Evolutionary conservation across 2,888 invertebrate species (phyloP).

Genomic region (Amphimallon solstitiale): DNA sequence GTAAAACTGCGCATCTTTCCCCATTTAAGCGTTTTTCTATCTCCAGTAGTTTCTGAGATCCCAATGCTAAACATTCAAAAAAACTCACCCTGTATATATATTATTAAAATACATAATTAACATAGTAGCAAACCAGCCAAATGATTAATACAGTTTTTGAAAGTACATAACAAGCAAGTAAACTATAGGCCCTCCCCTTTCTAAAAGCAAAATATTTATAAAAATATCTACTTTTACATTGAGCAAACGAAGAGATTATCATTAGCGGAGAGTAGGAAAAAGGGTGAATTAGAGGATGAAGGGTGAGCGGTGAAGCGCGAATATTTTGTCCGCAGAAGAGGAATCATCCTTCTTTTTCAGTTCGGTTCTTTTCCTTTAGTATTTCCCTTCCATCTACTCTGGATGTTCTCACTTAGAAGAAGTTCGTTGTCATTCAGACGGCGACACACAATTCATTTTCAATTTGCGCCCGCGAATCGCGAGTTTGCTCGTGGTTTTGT

Average conservation of each 20-base stretch:
- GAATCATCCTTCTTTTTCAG: not conserved
- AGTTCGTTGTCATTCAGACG: conserved; percentile 35
- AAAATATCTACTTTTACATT: conserved; percentile 17
- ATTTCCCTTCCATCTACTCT: not conserved
- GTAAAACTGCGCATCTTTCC: no score
- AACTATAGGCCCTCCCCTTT: not conserved
- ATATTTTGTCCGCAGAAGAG: not conserved
- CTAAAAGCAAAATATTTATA: conserved; percentile 14
- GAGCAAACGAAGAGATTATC: conserved; percentile 31
- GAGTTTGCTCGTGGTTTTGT: conserved; percentile 29
- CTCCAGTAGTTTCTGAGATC: no score
- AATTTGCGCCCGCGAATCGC: conserved; percentile 36
- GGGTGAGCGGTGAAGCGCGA: conserved; percentile 17
- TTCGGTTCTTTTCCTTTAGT: not conserved
- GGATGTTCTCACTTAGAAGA: not conserved
- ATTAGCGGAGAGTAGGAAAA: conserved; percentile 25
- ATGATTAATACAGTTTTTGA: no score
- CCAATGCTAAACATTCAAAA: no score
- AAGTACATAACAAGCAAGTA: no score
- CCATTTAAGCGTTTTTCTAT: no score
- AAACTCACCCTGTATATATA: no score
- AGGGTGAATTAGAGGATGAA: conserved; percentile 19
- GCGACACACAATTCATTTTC: conserved; percentile 39
- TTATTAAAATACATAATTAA: no score
- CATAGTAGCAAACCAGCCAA: no score